phyloP scores from a whole-genome alignment of 2,888 invertebrate species.

The Brachypalpus laphriformis region DNA sequence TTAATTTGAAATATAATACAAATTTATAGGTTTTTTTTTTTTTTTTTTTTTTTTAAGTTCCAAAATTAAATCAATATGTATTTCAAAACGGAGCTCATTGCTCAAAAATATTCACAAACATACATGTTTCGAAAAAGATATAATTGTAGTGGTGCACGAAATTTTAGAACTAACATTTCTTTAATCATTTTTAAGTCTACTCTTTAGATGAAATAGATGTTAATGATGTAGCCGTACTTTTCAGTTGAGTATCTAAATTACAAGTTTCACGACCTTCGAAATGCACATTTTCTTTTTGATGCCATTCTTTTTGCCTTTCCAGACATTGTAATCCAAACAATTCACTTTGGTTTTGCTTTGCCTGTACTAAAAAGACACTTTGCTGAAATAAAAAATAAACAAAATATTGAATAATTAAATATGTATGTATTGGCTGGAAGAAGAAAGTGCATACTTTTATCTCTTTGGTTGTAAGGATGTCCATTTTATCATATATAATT shows the following conservation, averaged over 20 bases:
- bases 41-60: not conserved
- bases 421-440: not conserved
- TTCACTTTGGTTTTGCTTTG: conserved; percentile 87
- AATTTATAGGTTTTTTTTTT: not conserved
- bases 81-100: not conserved
- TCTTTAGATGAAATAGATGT: conserved; percentile 21
- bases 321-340: conserved; percentile 81
- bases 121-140: not conserved
- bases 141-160: not conserved
- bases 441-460: conserved; percentile 78
- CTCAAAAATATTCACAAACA: not conserved
- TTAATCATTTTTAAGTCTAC: not conserved
- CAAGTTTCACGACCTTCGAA: conserved; percentile 1
- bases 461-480: conserved; percentile 83
- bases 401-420: not conserved
- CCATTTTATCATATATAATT: conserved; percentile 97
- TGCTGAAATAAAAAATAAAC: conserved; percentile 83
- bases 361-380: conserved; percentile 92
- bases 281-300: conserved; percentile 1
- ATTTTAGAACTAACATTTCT: not conserved
- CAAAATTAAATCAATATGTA: not conserved
- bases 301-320: conserved; percentile 77
- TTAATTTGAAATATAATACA: not conserved
- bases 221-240: conserved; percentile 30
- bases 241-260: not conserved